Evolutionary conservation across 2,888 invertebrate genomes (phyloP).

Genomic region (Lordiphosa andalusiaca): DNA sequence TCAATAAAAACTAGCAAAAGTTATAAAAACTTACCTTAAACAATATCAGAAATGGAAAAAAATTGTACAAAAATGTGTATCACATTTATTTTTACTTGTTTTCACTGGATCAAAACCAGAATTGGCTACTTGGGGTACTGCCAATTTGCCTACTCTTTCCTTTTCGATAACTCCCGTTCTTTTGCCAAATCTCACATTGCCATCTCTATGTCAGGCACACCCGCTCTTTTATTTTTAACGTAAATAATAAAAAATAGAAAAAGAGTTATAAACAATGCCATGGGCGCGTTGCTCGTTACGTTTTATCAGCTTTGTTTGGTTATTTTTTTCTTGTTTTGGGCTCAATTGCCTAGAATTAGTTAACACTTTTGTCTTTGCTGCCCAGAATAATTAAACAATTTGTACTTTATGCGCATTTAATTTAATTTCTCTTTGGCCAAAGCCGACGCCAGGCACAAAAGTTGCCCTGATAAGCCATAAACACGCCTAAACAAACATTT

Average conservation of each 20-base stretch:
- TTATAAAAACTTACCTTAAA: no score
- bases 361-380: slow-evolving; percentile 53
- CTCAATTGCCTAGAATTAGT: slow-evolving; percentile 68
- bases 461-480: slow-evolving; percentile 41
- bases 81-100: no score
- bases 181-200: slow-evolving; percentile 8
- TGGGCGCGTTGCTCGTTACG: slow-evolving; percentile 22
- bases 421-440: slow-evolving; percentile 63
- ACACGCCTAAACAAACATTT: slow-evolving; percentile 75
- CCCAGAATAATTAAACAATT: slow-evolving; percentile 72
- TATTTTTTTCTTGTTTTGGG: slow-evolving; percentile 16
- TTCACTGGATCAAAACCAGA: no score
- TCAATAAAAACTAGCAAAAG: no score
- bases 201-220: slow-evolving; percentile 19
- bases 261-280: slow-evolving; percentile 41
- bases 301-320: slow-evolving; percentile 15
- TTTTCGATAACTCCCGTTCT: no score
- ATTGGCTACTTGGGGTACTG: no score
- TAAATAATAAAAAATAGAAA: slow-evolving; percentile 22
- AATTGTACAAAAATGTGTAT: no score
- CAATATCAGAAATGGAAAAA: no score
- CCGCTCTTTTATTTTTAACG: slow-evolving; percentile 31
- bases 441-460: slow-evolving; percentile 43
- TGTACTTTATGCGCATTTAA: slow-evolving; percentile 62
- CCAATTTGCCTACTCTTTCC: no score